Base-by-base conservation (phyloP, 2,113 vertebrate genomes). In the Alexandromys fortis region DNA sequence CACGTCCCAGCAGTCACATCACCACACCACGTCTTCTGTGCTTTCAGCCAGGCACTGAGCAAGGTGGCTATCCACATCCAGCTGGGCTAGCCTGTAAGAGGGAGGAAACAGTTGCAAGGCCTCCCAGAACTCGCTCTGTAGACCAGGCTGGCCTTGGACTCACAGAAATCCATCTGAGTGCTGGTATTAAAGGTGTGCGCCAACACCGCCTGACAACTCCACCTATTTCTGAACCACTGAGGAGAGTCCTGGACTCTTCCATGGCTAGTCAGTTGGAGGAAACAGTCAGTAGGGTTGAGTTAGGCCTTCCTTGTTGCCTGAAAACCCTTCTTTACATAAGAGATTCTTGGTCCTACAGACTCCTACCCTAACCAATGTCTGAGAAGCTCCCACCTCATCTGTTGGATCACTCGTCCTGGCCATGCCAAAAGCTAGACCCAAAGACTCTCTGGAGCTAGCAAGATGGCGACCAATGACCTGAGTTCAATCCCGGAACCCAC, bases 11-110 rank as follows among this genome's bases (percentile, higher is more conserved):
- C 21, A 0, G 17, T 47, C 63, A 5, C 14, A 0, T 7, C 98
- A 99, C 99, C 99, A 99, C 33, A 79, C 88, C 72, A 99, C 49
- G 28, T 99, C 99, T 19, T 98, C 98, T 0, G 98, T 97, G 30
- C 99, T 99, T 90, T 99, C 99, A 0, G 99, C 99, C 98, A 99
- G 97, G 98, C 99, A 99, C 97, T 98, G 98, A 19, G 99, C 99
- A 1, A 99, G 99, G 97, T 99, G 99, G 82, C 98, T 83, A 58
- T 99, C 99, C 0, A 99, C 94, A 58, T 99, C 99, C 98, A 99
- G 91, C 97, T 99, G 99, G 2, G 98, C 98, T 94, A 99, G 98
- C 77, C 99, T 99, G 98, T 33, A 89, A 70, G 76, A 42, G 14
- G 28, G 4, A 86, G 24, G 17, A 61, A 65, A 61, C 26, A 0